A percentile compares a stretch with the other conserved stretches of the same genome.
Conservation (phyloP, 2,888 invertebrate genomes). For the Tiliacea citrago region DNA sequence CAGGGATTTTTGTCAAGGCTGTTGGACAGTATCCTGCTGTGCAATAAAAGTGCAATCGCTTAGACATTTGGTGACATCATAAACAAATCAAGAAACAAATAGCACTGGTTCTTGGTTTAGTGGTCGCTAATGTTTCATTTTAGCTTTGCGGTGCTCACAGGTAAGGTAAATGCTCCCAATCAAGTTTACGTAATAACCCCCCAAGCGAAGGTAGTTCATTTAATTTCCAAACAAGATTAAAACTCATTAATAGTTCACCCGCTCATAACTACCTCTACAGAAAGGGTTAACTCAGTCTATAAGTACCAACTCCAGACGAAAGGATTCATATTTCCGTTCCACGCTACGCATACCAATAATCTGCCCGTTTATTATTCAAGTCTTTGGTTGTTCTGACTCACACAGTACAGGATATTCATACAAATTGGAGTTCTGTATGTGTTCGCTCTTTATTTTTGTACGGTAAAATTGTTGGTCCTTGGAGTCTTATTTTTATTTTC, state of each 20-base stretch:
- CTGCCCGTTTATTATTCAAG: slow-evolving; percentile 56
- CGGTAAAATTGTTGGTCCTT: slow-evolving; percentile 19
- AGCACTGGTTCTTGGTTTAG: not conserved
- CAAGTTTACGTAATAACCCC: not conserved
- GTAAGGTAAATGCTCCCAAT: not conserved
- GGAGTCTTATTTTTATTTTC: slow-evolving; percentile 6
- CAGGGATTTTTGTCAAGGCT: slow-evolving; percentile 10
- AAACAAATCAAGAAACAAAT: too few species aligned
- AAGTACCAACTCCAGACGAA: slow-evolving; percentile 25
- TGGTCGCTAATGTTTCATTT: not conserved
- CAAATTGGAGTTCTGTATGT: slow-evolving; percentile 48
- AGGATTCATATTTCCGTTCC: slow-evolving; percentile 60
- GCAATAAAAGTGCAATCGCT: not conserved
- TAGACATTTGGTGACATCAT: not conserved
- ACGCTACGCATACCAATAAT: slow-evolving; percentile 55
- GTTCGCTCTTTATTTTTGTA: slow-evolving; percentile 32
- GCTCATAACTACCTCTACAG: not conserved
- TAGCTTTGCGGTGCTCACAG: not conserved
- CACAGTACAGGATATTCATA: slow-evolving; percentile 46
- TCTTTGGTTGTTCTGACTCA: slow-evolving; percentile 43
- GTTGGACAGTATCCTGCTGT: slow-evolving; percentile 1
- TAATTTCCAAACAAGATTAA: slow-evolving; percentile 36
- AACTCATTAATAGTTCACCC: slow-evolving; percentile 45
- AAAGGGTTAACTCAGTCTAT: slow-evolving; percentile 22
- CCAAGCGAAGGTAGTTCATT: slow-evolving; percentile 9